A percentile compares a stretch with the other conserved stretches of the same genome.
Evolutionary conservation across 2,888 invertebrate genomes (phyloP).

Genomic region (Aspidiotus destructor): DNA sequence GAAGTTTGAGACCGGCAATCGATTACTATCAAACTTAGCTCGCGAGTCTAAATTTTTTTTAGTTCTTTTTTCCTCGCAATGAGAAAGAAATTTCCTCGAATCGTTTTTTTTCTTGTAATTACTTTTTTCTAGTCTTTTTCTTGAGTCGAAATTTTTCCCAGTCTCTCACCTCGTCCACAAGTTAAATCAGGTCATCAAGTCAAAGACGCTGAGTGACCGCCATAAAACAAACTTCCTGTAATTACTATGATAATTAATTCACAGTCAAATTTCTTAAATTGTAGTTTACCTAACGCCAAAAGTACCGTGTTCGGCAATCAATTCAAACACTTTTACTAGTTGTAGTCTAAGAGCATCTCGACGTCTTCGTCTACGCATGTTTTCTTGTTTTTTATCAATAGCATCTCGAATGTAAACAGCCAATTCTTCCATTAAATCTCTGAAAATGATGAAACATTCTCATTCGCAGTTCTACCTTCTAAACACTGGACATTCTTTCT

Average conservation of each 20-base stretch:
- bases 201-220: too few species aligned
- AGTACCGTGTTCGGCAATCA: constrained; percentile 83
- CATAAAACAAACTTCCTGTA: neutral
- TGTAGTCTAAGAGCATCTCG: constrained; percentile 87
- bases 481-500: neutral
- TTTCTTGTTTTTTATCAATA: constrained; percentile 94
- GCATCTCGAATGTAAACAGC: constrained; percentile 86
- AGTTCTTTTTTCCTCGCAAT: too few species aligned
- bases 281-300: constrained; percentile 59
- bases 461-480: constrained; percentile 5
- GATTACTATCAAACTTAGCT: too few species aligned
- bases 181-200: too few species aligned
- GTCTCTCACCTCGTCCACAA: too few species aligned
- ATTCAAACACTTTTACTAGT: constrained; percentile 79
- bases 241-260: neutral
- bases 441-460: constrained; percentile 41
- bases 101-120: too few species aligned
- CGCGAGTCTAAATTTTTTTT: too few species aligned
- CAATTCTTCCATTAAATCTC: constrained; percentile 93
- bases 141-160: too few species aligned
- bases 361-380: constrained; percentile 78
- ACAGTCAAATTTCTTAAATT: neutral
- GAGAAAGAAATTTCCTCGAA: too few species aligned
- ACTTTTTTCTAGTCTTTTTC: too few species aligned
- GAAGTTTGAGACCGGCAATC: too few species aligned